These are phyloP conservation scores for Andrena camellia DNA, from an alignment of 2,888 invertebrate species.

Conservation along the genomic window DNA sequence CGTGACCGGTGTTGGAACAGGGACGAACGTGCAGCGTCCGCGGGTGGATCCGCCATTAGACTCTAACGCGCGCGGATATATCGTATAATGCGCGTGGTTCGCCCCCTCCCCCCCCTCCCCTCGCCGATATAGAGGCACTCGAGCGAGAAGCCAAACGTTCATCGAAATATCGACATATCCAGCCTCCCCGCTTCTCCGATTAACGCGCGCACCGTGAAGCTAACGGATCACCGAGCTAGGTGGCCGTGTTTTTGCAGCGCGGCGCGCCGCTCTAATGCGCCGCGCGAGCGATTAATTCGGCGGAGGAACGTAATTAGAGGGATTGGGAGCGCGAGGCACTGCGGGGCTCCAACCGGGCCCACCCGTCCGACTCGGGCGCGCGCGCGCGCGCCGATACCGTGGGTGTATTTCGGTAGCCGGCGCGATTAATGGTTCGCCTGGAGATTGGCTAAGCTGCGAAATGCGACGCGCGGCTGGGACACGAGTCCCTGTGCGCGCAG, in stretches of 20 bases:
- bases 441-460: too few species aligned
- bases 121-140: neutral
- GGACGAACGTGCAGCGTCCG: neutral
- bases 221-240: slow-evolving; percentile 3
- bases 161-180: slow-evolving; percentile 54
- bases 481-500: too few species aligned
- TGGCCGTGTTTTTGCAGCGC: neutral
- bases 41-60: neutral
- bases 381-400: too few species aligned
- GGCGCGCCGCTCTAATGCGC: neutral
- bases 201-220: neutral
- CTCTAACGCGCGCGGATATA: slow-evolving; percentile 6
- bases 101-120: too few species aligned
- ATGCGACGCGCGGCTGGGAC: too few species aligned
- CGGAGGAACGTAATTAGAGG: slow-evolving; percentile 33
- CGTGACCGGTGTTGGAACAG: neutral
- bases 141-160: slow-evolving; percentile 41
- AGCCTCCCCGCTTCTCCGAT: neutral
- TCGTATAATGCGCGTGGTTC: slow-evolving; percentile 15
- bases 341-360: neutral
- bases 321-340: slow-evolving; percentile 21
- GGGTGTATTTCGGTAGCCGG: neutral
- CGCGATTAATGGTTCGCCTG: slow-evolving; percentile 29
- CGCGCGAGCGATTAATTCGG: slow-evolving; percentile 15
- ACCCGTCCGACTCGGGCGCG: neutral